Evolutionary conservation across 2,888 invertebrate genomes (phyloP).

Genomic region (Ennomos fuscantarius): DNA sequence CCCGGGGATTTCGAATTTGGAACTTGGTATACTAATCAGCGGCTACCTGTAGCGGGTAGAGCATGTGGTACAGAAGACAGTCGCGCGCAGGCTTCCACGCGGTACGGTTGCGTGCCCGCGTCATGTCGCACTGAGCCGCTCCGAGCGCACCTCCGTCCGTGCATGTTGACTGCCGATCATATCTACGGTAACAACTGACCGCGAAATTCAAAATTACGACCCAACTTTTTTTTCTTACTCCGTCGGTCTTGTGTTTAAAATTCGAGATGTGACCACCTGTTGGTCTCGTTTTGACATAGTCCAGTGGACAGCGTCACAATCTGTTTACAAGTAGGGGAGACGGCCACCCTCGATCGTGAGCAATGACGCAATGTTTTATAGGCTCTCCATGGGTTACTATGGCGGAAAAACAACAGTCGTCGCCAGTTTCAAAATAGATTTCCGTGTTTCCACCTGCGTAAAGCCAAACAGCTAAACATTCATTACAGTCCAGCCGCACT

Average conservation of each 20-base stretch:
- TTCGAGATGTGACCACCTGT: conserved; percentile 69
- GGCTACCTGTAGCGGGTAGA: conserved; percentile 77
- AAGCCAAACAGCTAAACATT: conserved; percentile 52
- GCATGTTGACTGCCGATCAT: conserved; percentile 45
- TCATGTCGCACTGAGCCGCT: conserved; percentile 58
- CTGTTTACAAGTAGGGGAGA: conserved; percentile 79
- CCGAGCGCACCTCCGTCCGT: conserved; percentile 60
- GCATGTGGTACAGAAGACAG: conserved; percentile 71
- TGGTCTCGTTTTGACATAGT: conserved; percentile 74
- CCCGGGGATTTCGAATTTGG: conserved; percentile 62
- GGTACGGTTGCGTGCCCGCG: conserved; percentile 70
- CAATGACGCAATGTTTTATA: conserved; percentile 80
- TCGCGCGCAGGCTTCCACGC: conserved; percentile 83
- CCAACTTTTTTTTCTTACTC: conserved; percentile 14
- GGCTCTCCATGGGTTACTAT: conserved; percentile 74
- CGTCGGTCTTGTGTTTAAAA: conserved; percentile 22
- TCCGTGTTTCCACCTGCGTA: conserved; percentile 69
- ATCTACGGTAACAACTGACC: conserved; percentile 45
- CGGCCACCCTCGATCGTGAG: conserved; percentile 60
- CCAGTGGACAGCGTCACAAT: conserved; percentile 75
- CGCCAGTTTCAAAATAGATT: conserved; percentile 75
- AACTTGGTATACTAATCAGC: conserved; percentile 65
- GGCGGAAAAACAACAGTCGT: conserved; percentile 79
- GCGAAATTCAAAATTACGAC: conserved; percentile 28
- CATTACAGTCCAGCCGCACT: conserved; percentile 51